phyloP scores from a whole-genome alignment of 2,888 invertebrate species.

The Palloptera scutellata region DNA sequence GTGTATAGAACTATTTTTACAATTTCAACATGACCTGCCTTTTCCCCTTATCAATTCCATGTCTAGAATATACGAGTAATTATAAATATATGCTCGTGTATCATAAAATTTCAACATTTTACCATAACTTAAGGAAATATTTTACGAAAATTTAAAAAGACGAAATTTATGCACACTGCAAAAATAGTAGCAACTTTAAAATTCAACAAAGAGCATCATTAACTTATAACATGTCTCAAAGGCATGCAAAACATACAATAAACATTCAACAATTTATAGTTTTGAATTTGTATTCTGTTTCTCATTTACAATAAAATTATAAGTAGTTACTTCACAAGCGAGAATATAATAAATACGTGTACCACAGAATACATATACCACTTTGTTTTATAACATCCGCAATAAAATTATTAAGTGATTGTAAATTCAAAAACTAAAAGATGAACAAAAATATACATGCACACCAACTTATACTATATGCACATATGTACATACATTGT shows the following conservation, averaged over 20 bases:
- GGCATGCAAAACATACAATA: conserved; percentile 2
- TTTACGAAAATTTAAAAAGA: too few relatives aligned
- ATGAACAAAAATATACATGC: neutral
- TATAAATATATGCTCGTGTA: too few relatives aligned
- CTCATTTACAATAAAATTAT: neutral
- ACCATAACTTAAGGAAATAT: too few relatives aligned
- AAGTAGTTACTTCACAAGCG: neutral
- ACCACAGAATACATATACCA: neutral
- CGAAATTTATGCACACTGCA: too few relatives aligned
- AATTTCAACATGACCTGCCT: too few relatives aligned
- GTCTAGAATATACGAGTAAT: too few relatives aligned
- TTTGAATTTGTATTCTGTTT: neutral
- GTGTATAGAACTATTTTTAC: too few relatives aligned
- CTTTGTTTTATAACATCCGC: conserved; percentile 7
- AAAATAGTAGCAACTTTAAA: neutral
- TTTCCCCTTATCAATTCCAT: too few relatives aligned
- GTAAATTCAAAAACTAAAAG: neutral
- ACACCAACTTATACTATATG: neutral
- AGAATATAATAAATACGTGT: neutral
- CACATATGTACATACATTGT: neutral
- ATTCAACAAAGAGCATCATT: neutral
- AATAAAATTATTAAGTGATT: conserved; percentile 5
- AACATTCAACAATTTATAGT: neutral
- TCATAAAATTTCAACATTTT: too few relatives aligned
- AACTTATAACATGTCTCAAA: neutral